Evolutionary conservation across 2,888 invertebrate species (phyloP), one percentile per base, ranked within the genome.

Genomic region (Phortica okadai): DNA sequence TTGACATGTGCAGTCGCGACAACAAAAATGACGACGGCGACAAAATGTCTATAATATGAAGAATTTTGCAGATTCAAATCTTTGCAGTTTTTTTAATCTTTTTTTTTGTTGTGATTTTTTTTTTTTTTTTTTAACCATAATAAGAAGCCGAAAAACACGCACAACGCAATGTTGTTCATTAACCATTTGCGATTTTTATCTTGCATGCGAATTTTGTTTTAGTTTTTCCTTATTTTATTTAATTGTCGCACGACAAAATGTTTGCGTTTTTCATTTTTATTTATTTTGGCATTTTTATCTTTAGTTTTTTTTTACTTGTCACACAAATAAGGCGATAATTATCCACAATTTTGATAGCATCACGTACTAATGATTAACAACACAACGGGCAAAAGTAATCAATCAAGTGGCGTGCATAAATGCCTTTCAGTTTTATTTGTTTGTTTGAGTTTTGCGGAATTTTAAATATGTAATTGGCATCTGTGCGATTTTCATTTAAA

Each of bases 291-390:
- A 1, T 16, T 62, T 62, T 33, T 25, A 25, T 62, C 11, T 62
- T 62, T 16, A 10, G 10, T 66, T 66, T 33, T 66, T 66, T 25
- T 21, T 16, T 76, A 72, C 62, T 74, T 74, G 78, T 76, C 33
- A 81, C 25, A 82, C 89, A 85, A 85, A 88, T 89, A 87, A 87
- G 87, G 85, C 82, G 84, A 82, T 88, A 86, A 86, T 86, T 86
- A 87, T 88, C 82, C 84, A 87, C 86, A 82, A 80, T 86, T 87
- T 88, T 82, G 85, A 87, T 85, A 87, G 84, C 85, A 87, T 85
- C 85, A 88, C 85, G 85, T 88, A 82, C 80, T 84, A 84, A 83
- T 85, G 84, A 88, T 85, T 84, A 85, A 83, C 80, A 78, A 85
- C 70, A 33, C 33, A 33, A 33, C 33, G 33, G 33, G 70, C 21